Base-by-base conservation (phyloP, 2,113 vertebrate genomes). In the Physeter macrocephalus region DNA sequence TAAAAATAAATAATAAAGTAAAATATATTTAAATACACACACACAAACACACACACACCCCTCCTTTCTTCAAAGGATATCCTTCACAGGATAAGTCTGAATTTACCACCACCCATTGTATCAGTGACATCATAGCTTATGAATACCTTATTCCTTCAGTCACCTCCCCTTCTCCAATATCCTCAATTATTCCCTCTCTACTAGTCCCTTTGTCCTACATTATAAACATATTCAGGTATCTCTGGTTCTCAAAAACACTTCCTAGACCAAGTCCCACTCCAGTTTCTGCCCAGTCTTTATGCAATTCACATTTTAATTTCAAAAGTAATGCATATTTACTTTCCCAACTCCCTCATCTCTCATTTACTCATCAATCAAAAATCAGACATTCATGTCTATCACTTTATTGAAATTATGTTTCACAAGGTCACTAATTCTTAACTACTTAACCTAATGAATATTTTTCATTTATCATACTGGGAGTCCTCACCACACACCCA, bases 291-390 rank as follows among this genome's bases (percentile, higher is more conserved):
- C 27, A 49, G 15, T 94, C 14, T 87, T 91, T 54, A 80, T 8
- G 46, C 8, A 95, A 82, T 27, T 94, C 43, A n/a, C 7, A 49
- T 75, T 88, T 69, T 90, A 94, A 83, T 88, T 94, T 69, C 88
- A 92, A 94, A 95, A 80, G 36, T 77, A 92, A 92, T n/a, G 66
- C 69, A 61, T 31, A 88, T 52, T 90, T 72, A 94, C 25, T 93
- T 96, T 95, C 43, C n/a, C 31, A 88, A 78, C 34, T 93, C 49
- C 27, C 43, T 87, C 52, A 43, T 86, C 57, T 78, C 41, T 84
- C 81, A 94, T 43, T 88, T 85, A 89, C 43, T 94, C 41, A 78
- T 61, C 18, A 94, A 54, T 72, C 41, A 96, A 66, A 93, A 88
- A 64, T 54, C 75, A 78, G 71, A 54, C 36, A 87, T 93, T 62